Evolutionary conservation across 1,140 invertebrate genomes (phyloP).

Genomic region (Procambarus virginalis): DNA sequence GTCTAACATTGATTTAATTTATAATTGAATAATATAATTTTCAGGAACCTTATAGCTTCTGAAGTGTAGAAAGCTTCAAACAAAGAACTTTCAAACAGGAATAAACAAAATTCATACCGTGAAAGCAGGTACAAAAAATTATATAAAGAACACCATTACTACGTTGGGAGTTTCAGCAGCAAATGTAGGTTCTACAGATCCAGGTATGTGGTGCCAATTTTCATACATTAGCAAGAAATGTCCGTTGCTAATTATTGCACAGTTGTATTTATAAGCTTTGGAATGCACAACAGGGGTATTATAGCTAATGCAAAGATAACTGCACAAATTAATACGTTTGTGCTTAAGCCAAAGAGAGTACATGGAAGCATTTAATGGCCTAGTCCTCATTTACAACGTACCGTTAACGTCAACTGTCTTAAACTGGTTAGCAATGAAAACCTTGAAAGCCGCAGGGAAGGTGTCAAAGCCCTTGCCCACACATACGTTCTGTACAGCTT

Average conservation of each 20-base stretch:
- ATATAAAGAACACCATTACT: neutral
- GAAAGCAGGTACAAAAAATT: neutral
- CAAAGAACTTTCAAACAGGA: neutral
- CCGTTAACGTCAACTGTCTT: constrained; percentile 86
- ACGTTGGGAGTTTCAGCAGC: neutral
- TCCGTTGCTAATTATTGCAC: neutral
- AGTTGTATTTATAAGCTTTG: constrained; percentile 32
- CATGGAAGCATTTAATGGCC: neutral
- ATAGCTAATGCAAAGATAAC: constrained; percentile 33
- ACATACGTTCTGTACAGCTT: constrained; percentile 85
- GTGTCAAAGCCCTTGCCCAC: constrained; percentile 84
- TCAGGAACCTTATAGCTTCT: neutral
- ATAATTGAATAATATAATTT: neutral
- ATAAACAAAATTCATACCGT: neutral
- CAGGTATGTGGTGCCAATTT: constrained; percentile 58
- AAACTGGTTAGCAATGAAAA: constrained; percentile 88
- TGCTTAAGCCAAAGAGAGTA: neutral
- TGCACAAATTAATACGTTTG: neutral
- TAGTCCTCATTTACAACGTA: constrained; percentile 69
- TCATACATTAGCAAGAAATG: constrained; percentile 44
- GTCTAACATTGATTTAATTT: neutral
- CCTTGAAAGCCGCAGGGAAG: constrained; percentile 80
- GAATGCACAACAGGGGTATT: constrained; percentile 25
- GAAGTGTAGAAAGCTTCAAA: constrained; percentile 34
- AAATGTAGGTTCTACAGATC: constrained; percentile 36